Percentiles rank a stretch among this genome's conserved stretches.
phyloP scores from a whole-genome alignment of 1,140 invertebrate species.

The Caerostris extrusa region DNA sequence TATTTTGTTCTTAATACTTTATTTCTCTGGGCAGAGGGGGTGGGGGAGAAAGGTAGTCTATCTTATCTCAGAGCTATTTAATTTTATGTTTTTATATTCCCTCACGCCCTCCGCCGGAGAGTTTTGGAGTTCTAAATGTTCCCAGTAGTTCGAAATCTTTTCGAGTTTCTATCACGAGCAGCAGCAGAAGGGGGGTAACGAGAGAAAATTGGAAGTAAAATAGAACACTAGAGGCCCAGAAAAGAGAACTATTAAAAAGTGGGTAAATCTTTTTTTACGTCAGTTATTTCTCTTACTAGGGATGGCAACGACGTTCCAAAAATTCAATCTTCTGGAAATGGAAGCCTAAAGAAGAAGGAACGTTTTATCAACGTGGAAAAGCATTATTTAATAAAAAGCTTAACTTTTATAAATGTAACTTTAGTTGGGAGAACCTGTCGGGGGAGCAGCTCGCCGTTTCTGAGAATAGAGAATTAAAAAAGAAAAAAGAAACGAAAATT shows the following conservation, averaged over 20 bases:
- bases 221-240: slow-evolving; percentile 34
- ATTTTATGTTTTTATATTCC: slow-evolving; percentile 72
- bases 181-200: background rate
- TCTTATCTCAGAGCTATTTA: slow-evolving; percentile 74
- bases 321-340: slow-evolving; percentile 62
- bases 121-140: slow-evolving; percentile 71
- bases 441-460: no score
- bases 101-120: slow-evolving; percentile 36
- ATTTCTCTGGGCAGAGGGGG: slow-evolving; percentile 41
- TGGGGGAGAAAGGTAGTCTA: slow-evolving; percentile 36
- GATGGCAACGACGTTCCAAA: slow-evolving; percentile 62
- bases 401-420: slow-evolving; percentile 73
- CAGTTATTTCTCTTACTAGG: slow-evolving; percentile 63
- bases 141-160: slow-evolving; percentile 72
- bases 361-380: slow-evolving; percentile 64
- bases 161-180: slow-evolving; percentile 71
- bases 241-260: slow-evolving; percentile 75
- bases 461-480: background rate
- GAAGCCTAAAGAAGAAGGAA: slow-evolving; percentile 11
- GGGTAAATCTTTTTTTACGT: slow-evolving; percentile 74
- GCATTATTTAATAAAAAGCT: slow-evolving; percentile 73
- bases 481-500: background rate
- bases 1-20: slow-evolving; percentile 67
- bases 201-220: slow-evolving; percentile 73
- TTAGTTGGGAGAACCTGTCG: slow-evolving; percentile 21